A percentile compares a stretch with the other conserved stretches of the same genome.
These are phyloP conservation scores for Scolopax mira DNA, from an alignment of 2,113 vertebrate species.

Conservation along the genomic window DNA sequence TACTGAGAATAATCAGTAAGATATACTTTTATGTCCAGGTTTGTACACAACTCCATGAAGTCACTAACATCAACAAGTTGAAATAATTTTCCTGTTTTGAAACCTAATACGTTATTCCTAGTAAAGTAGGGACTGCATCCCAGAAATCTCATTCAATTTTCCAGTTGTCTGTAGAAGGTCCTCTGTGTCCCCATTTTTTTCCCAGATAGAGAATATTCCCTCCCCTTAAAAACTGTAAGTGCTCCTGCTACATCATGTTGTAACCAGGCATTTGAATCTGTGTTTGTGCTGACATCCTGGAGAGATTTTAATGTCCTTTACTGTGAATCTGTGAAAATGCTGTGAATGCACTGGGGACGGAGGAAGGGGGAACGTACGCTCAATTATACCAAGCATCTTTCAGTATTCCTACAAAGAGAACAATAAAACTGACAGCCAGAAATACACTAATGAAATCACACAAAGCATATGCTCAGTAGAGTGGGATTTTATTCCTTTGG, in stretches of 20 bases:
- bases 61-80: neutral
- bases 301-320: neutral
- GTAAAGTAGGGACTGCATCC: neutral
- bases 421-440: neutral
- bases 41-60: neutral
- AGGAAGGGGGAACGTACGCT: neutral
- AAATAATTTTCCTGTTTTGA: neutral
- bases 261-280: neutral
- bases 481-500: neutral
- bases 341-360: fast-evolving
- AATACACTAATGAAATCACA: neutral
- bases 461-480: neutral
- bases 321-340: neutral
- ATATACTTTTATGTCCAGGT: neutral
- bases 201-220: neutral
- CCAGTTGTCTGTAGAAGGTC: neutral
- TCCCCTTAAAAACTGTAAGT: neutral
- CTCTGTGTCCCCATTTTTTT: neutral
- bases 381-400: neutral
- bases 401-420: neutral
- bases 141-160: neutral
- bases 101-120: neutral
- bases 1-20: neutral
- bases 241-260: neutral
- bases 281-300: neutral